These are phyloP conservation scores for Syngnathus floridae DNA, from an alignment of 2,113 vertebrate species.

Conservation along the genomic window DNA sequence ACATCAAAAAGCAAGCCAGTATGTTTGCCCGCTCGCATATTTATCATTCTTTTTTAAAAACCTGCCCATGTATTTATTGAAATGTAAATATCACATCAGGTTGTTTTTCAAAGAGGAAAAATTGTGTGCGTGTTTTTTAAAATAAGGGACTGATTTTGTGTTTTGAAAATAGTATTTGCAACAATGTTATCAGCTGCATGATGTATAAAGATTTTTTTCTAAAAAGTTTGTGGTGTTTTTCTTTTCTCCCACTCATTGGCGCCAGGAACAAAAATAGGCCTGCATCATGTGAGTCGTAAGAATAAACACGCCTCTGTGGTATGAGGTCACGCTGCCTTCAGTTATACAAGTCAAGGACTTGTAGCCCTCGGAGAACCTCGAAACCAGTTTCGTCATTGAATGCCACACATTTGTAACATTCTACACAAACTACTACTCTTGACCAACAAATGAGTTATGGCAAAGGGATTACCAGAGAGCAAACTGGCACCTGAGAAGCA, in stretches of 20 bases:
- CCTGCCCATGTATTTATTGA: conserved; percentile 34
- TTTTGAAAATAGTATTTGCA: conserved; percentile 40
- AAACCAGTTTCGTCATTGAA: background rate
- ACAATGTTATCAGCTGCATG: conserved; percentile 59
- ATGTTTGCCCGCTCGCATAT: conserved; percentile 32
- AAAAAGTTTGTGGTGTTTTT: conserved; percentile 26
- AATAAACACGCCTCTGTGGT: conserved; percentile 29
- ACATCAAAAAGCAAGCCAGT: conserved; percentile 12
- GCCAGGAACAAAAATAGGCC: conserved; percentile 27
- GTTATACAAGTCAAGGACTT: background rate
- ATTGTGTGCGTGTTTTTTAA: conserved; percentile 8
- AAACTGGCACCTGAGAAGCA: background rate
- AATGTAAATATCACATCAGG: conserved; percentile 57
- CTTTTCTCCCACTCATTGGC: background rate
- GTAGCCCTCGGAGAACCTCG: background rate
- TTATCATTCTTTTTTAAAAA: conserved; percentile 46
- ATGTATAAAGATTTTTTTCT: conserved; percentile 71
- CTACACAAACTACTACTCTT: background rate
- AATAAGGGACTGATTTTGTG: conserved; percentile 13
- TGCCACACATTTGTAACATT: background rate
- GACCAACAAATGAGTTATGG: background rate
- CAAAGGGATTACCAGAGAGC: background rate
- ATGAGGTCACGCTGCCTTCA: conserved; percentile 10
- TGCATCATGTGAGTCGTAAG: conserved; percentile 41
- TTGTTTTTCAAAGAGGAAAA: conserved; percentile 24